Base-by-base conservation (phyloP, 1,140 invertebrate genomes). In the Lepidurus couesii region DNA sequence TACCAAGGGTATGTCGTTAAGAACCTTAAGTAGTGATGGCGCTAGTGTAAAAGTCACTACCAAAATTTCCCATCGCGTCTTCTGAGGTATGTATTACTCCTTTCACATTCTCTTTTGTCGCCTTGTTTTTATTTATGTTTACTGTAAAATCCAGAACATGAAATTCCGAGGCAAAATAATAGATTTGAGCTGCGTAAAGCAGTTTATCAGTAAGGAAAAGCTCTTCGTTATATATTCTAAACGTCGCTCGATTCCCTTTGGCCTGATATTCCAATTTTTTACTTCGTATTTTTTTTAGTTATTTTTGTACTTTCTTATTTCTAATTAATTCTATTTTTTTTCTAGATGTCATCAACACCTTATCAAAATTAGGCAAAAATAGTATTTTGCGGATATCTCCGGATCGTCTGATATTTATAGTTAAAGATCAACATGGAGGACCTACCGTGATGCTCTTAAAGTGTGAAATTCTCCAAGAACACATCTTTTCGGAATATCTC, bases 91-190 rank as follows among this genome's bases (percentile, higher is more conserved):
- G n/a, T 34, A 34, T 0, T 34, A 34, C 26, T 34, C 26, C 26
- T 34, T 34, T 34, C 26, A 34, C 26, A 3, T 34, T 34, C 26
- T 34, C 34, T 34, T 34, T 34, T 34, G 34, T 1, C 9, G 53
- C 53, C 13, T 65, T 65, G 8, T 65, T 7, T 65, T 65, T 65
- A 16, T 65, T 65, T 13, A 65, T 21, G 13, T 13, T n/a, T 7
- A 65, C 34, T 65, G 13, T 16, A 16, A 65, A 65, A 7, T 65
- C 3, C 53, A 34, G 13, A 65, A 65, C 0, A 65, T 65, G 53
- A 65, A 65, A 65, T 65, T 65, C 53, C 53, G 53, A 16, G 53
- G 53, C 16, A 65, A 65, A 65, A 65, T 65, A 65, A 65, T 65
- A 65, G 53, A 65, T 65, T 65, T 65, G 21, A 65, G 53, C 53